Base-by-base conservation (phyloP, 2,888 invertebrate species). In the Conistra vaccinii region DNA sequence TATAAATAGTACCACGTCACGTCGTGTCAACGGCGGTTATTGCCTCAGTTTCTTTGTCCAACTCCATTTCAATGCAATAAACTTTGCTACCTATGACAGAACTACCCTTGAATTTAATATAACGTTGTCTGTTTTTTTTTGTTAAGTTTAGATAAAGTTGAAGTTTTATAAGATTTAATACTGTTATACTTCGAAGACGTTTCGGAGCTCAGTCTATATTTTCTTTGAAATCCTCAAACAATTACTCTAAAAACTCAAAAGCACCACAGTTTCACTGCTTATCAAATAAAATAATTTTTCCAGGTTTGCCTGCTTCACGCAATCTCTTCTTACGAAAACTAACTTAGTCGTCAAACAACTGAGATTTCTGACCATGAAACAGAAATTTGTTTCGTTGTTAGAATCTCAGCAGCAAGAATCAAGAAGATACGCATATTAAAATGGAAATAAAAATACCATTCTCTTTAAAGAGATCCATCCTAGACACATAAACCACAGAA, bases 11-110 rank as follows among this genome's bases (percentile, higher is more conserved):
- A 26, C 35, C 6, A 23, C 2, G 39, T 60, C 75, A 20, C 39
- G 75, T 75, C n/a, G 6, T 48, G 29, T 75, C 48, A 75, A 51
- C 29, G 1, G 32, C 32, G 75, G 75, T 51, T 75, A 51, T 75
- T 73, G 51, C 58, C 51, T 32, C 42, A 32, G 42, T 32, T 60
- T 75, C 51, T 75, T 73, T 74, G 75, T 75, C 32, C 42, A 42
- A 61, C 75, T 39, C 51, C 32, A 75, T 73, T 75, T 53, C 62
- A 53, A 75, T 61, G 76, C 51, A 73, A 73, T 73, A 75, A 51
- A 51, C 75, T 20, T 51, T 45, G 26, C 32, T 42, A 53, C 17
- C 29, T 77, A 23, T 57, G 23, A n/a, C 35, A 29, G n/a, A 76
- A 63, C 48, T 57, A 57, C 29, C 23, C 29, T 5, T 48, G n/a